These are phyloP conservation scores for Actinostola sp. DNA, from an alignment of 92 coral and sea anemone genomes.

Conservation along the genomic window DNA sequence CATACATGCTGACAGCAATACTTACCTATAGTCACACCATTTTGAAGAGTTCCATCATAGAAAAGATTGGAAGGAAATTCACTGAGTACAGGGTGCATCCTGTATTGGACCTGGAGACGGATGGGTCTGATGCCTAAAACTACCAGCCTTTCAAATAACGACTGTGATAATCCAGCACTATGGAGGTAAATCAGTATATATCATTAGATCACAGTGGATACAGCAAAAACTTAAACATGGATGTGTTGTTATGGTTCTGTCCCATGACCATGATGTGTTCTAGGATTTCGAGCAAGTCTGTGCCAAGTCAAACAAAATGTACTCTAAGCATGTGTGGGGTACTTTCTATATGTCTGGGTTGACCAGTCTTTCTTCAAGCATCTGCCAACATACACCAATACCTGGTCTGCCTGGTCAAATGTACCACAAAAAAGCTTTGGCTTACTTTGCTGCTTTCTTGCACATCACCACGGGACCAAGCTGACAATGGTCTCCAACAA, in stretches of 20 bases:
- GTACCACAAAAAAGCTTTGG: neutral
- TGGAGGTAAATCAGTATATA: neutral
- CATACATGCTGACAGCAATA: neutral
- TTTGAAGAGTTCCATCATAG: conserved; percentile 98
- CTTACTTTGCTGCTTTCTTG: conserved; percentile 99
- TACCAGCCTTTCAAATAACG: conserved; percentile 97
- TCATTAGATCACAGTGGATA: neutral
- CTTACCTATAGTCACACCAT: conserved; percentile 96
- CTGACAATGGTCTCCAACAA: conserved; percentile 99
- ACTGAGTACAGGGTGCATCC: conserved; percentile 99
- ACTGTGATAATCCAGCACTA: conserved; percentile 99
- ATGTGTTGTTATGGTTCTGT: too few relatives aligned
- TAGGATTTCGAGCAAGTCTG: too few relatives aligned
- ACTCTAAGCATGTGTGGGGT: too few relatives aligned
- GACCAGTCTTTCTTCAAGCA: too few relatives aligned
- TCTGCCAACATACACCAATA: too few relatives aligned
- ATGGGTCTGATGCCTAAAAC: conserved; percentile 99
- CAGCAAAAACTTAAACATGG: neutral
- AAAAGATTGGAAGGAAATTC: conserved; percentile 99
- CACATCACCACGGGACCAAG: conserved; percentile 99
- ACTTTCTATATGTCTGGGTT: too few relatives aligned
- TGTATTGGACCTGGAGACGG: conserved; percentile 98
- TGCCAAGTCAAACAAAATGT: too few relatives aligned
- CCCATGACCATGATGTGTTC: too few relatives aligned
- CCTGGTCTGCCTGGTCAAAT: too few relatives aligned